Evolutionary conservation across 1,140 invertebrate genomes (phyloP), one percentile per base, ranked within the genome.

Genomic region (Bathynomus jamesi): DNA sequence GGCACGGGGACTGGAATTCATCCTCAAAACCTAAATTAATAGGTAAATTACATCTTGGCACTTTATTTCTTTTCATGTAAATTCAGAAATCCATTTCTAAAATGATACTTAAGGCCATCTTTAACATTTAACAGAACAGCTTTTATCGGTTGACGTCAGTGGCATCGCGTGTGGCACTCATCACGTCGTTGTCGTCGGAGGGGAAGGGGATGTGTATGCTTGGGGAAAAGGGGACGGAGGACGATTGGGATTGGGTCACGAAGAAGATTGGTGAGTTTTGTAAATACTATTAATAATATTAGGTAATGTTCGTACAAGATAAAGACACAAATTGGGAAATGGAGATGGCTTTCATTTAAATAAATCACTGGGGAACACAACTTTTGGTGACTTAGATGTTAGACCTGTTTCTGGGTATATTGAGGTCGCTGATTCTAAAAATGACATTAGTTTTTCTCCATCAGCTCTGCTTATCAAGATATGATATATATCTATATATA

Each of bases 171-270:
- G 88, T 78, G 89, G 90, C 1, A 78, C 84, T 24, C 83, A 87
- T 77, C 91, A 92, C 81, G 87, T 89, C 1, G 84, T 87, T 7
- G 88, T 86, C 3, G 80, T 91, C 17, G 85, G 84, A 25, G 82
- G 83, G 28, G 85, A 87, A 74, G 86, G 88, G 2, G 82, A 85
- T 46, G 83, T 90, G 7, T 91, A 87, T 79, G 82, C 87, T 17
- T 92, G 90, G 90, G 90, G 90, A 7, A 82, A 84, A 67, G 88
- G 87, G 32, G 78, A 84, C 46, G 79, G 84, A 70, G 90, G 90
- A 1, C 84, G 88, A 70, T 82, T 91, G 2, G 90, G 89, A 0
- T 83, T 87, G 11, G 88, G 87, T 10, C 83, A 83, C 64, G 83
- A 87, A 73, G 84, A 88, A 72, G 84, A 86, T 76, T 81, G 83